Evolutionary conservation across 1,140 invertebrate species (phyloP).

Genomic region (Sesamia nonagrioides): DNA sequence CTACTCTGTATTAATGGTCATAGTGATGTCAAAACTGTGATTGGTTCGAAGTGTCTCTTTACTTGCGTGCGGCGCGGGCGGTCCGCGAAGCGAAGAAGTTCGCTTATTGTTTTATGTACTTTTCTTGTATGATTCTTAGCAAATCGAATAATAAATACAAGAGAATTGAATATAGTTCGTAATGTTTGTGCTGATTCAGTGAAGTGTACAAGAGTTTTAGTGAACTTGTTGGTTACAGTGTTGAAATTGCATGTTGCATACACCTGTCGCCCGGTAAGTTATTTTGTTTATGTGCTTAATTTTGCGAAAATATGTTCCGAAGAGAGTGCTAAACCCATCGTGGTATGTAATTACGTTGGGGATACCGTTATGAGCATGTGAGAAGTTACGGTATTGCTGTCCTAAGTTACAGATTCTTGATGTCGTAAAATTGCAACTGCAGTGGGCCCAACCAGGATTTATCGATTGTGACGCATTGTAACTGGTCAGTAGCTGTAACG

Average conservation of each 20-base stretch:
- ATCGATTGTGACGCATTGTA: slow-evolving; percentile 75
- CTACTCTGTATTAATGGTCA: background rate
- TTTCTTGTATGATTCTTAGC: slow-evolving; percentile 47
- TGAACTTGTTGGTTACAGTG: slow-evolving; percentile 49
- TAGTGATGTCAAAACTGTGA: background rate
- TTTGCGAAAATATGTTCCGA: slow-evolving; percentile 46
- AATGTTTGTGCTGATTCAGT: slow-evolving; percentile 51
- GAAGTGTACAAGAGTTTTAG: slow-evolving; percentile 59
- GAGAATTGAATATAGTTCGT: slow-evolving; percentile 47
- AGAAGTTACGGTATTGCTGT: slow-evolving; percentile 37
- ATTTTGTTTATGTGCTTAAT: slow-evolving; percentile 58
- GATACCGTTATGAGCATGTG: slow-evolving; percentile 36
- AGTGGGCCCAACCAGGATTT: slow-evolving; percentile 74
- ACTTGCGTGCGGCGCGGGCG: slow-evolving; percentile 61
- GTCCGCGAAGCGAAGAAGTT: slow-evolving; percentile 53
- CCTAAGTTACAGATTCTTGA: slow-evolving; percentile 35
- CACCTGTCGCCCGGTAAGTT: slow-evolving; percentile 79
- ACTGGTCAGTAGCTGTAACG: slow-evolving; percentile 36
- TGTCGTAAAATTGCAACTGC: slow-evolving; percentile 67
- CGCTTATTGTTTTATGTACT: slow-evolving; percentile 53
- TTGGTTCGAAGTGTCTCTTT: slow-evolving; percentile 31
- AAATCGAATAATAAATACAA: slow-evolving; percentile 39
- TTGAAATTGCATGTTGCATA: slow-evolving; percentile 60
- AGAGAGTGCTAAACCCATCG: background rate
- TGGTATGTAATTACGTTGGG: slow-evolving; percentile 10